Evolutionary conservation across 2,113 vertebrate species (phyloP).

Genomic region (Beaufortia kweichowensis): DNA sequence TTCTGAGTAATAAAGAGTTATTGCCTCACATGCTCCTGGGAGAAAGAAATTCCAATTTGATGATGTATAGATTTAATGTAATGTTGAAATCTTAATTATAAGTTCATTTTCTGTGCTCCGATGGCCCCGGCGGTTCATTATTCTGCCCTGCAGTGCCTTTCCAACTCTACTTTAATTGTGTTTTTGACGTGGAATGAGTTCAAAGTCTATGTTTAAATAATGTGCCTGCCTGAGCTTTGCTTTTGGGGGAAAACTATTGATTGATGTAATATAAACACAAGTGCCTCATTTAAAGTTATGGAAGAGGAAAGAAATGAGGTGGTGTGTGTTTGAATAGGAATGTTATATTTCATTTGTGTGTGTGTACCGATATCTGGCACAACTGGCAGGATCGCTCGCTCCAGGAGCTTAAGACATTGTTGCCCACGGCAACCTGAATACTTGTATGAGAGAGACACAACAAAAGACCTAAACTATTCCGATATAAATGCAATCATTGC

Average conservation of each 20-base stretch:
- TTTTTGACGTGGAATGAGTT: conserved; percentile 52
- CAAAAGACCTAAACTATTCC: conserved; percentile 60
- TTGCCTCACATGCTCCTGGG: conserved; percentile 57
- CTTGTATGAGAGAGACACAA: conserved; percentile 58
- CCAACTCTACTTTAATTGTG: conserved; percentile 67
- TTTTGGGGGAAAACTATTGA: conserved; percentile 47
- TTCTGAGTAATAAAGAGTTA: conserved; percentile 45
- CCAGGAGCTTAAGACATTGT: conserved; percentile 56
- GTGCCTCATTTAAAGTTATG: conserved; percentile 44
- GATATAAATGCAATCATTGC: conserved; percentile 45
- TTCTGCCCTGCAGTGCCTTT: conserved; percentile 60
- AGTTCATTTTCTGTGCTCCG: conserved; percentile 57
- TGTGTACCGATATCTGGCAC: conserved; percentile 22
- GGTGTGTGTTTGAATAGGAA: not conserved
- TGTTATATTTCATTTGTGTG: conserved; percentile 42
- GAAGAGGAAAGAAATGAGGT: not conserved
- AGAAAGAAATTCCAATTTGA: conserved; percentile 61
- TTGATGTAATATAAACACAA: conserved; percentile 48
- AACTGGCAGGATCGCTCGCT: conserved; percentile 55
- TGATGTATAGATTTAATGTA: conserved; percentile 69
- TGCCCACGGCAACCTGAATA: conserved; percentile 56
- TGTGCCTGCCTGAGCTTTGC: conserved; percentile 39
- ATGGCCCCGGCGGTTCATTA: conserved; percentile 55
- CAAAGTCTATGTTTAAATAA: conserved; percentile 40
- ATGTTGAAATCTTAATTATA: conserved; percentile 68